phyloP scores from a whole-genome alignment of 2,888 invertebrate species.

The Tryphoninae sp. region DNA sequence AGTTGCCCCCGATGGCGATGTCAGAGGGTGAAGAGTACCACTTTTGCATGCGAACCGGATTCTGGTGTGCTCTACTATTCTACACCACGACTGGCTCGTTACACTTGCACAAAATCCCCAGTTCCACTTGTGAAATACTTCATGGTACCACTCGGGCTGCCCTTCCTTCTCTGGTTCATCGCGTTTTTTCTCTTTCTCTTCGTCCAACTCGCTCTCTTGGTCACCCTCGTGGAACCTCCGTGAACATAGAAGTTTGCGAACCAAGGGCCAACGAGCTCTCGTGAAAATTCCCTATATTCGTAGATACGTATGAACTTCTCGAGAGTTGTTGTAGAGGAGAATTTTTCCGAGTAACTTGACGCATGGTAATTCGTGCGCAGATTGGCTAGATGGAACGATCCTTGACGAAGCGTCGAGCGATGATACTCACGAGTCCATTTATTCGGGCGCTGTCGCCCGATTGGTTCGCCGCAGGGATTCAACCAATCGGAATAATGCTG shows the following conservation, averaged over 20 bases:
- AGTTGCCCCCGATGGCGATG: slow-evolving; percentile 49
- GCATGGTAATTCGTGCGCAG: neutral
- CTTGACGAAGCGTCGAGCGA: slow-evolving; percentile 46
- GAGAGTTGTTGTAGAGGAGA: slow-evolving; percentile 37
- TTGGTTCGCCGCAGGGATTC: slow-evolving; percentile 4
- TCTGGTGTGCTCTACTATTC: slow-evolving; percentile 40
- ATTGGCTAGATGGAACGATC: slow-evolving; percentile 11
- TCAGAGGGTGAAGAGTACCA: slow-evolving; percentile 56
- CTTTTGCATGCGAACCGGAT: slow-evolving; percentile 53
- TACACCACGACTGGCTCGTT: slow-evolving; percentile 16
- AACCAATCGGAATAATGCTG: no score
- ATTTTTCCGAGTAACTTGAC: slow-evolving; percentile 42
- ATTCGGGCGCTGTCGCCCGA: slow-evolving; percentile 24
- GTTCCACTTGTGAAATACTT: slow-evolving; percentile 60
- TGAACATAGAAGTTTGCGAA: slow-evolving; percentile 16
- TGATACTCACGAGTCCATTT: slow-evolving; percentile 32
- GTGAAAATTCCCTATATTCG: slow-evolving; percentile 29
- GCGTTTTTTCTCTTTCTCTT: slow-evolving; percentile 21
- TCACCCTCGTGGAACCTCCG: slow-evolving; percentile 4
- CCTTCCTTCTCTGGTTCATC: slow-evolving; percentile 32
- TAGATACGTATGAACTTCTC: slow-evolving; percentile 16
- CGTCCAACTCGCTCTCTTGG: slow-evolving; percentile 2
- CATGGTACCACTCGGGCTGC: slow-evolving; percentile 32
- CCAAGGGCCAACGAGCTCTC: slow-evolving; percentile 37
- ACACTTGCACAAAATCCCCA: slow-evolving; percentile 62